Evolutionary conservation across 2,113 vertebrate species (phyloP), one percentile per base, ranked within the genome.

Genomic region (Notarius lentiginosus): DNA sequence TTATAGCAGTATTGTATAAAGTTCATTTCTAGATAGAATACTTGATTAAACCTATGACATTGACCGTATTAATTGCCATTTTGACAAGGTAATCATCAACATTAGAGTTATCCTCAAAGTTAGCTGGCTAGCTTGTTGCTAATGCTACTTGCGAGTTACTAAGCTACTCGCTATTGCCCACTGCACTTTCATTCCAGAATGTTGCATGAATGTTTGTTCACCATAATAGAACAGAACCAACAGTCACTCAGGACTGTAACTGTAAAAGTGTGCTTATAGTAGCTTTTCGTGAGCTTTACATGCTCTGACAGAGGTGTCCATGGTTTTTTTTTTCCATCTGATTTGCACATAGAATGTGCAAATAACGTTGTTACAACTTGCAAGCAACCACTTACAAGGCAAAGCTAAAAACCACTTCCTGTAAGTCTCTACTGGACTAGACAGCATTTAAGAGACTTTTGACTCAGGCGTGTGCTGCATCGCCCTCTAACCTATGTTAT

Each of bases 401-500:
- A 73, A 18, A 41, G 34, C 10, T 1, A 18, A 17, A 72, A 41
- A 47, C 27, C 6, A 79, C 77, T 58, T 18, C 77, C 53, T 84
- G n/a, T 14, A 24, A 47, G 18, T 73, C 83, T 73, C 27, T 53
- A 27, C 60, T 68, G 84, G 24, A 15, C 60, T 47, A 17, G 6
- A 7, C 47, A 20, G 51, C 10, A 66, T 15, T 68, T 55, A 24
- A 68, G n/a, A 15, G 34, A 10, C 61, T 20, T 63, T n/a, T 47
- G 24, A 24, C 24, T 72, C 63, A 47, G 53, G 10, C 56, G 41
- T 70, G 20, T 1, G 2, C 79, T 12, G 11, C 18, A 10, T 27
- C 4, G 20, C 60, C 72, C 86, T 60, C 15, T 83, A 72, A 87
- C 70, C 70, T 55, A 18, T 76, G 34, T 60, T 49, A 65, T 75